phyloP scores from a whole-genome alignment of 2,888 invertebrate species.

The Scelioninae gen. 2 region DNA sequence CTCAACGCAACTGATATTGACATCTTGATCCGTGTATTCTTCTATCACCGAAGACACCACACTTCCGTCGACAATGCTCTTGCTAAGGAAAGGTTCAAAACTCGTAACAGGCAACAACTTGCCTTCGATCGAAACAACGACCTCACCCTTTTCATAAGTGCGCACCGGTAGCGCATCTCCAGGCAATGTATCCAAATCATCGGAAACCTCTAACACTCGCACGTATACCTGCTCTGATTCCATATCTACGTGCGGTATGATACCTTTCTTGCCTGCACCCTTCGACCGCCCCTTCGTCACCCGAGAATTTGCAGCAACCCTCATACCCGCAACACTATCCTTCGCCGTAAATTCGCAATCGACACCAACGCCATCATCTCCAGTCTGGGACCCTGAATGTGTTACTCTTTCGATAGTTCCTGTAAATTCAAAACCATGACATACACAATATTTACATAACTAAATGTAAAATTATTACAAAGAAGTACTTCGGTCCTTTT shows the following conservation, averaged over 20 bases:
- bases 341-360: conserved; percentile 71
- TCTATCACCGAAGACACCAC: conserved; percentile 28
- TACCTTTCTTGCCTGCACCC: conserved; percentile 1
- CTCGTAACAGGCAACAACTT: conserved; percentile 68
- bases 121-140: conserved; percentile 71
- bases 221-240: conserved; percentile 61
- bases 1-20: conserved; percentile 52
- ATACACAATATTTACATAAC: too few species aligned
- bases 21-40: conserved; percentile 46
- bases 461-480: too few species aligned
- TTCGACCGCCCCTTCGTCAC: conserved; percentile 59
- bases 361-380: conserved; percentile 60
- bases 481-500: too few species aligned
- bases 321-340: conserved; percentile 74
- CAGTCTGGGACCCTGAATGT: conserved; percentile 30
- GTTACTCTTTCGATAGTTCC: conserved; percentile 15
- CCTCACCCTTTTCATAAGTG: conserved; percentile 72
- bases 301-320: conserved; percentile 74
- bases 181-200: conserved; percentile 60
- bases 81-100: conserved; percentile 61
- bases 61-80: conserved; percentile 42
- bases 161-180: conserved; percentile 65
- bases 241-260: not conserved
- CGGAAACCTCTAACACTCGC: conserved; percentile 61
- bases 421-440: conserved; percentile 12